A percentile compares a stretch with the other conserved stretches of the same genome.
Conservation (phyloP, 2,888 invertebrate species). For the Catocala sponsa region DNA sequence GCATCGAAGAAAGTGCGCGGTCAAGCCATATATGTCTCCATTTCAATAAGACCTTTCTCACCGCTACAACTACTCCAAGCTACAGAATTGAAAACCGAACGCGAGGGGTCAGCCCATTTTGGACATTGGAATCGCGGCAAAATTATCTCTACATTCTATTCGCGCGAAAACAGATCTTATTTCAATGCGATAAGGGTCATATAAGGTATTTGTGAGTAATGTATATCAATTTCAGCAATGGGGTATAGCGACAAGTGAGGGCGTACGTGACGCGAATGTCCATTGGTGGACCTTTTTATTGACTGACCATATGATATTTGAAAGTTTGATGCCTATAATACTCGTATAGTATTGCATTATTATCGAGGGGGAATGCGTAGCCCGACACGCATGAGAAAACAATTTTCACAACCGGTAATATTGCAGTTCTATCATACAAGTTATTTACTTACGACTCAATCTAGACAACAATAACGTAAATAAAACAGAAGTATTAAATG, state of each 20-base stretch:
- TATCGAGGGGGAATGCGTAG: conserved; percentile 20
- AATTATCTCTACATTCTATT: conserved; percentile 21
- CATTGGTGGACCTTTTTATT: conserved; percentile 78
- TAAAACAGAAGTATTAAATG: too few relatives aligned
- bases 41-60: conserved; percentile 47
- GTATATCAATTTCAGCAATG: conserved; percentile 86
- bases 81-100: conserved; percentile 29
- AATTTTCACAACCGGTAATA: background rate
- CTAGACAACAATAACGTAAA: too few relatives aligned
- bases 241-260: conserved; percentile 77
- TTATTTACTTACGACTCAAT: too few relatives aligned
- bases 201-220: conserved; percentile 58
- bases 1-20: conserved; percentile 71
- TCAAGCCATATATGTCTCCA: conserved; percentile 51
- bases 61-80: conserved; percentile 21
- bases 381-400: background rate
- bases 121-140: conserved; percentile 45
- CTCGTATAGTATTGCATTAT: conserved; percentile 25
- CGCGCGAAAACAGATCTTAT: conserved; percentile 56
- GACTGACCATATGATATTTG: conserved; percentile 74
- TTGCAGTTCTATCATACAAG: too few relatives aligned
- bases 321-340: conserved; percentile 46
- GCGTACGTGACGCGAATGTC: conserved; percentile 81
- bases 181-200: conserved; percentile 44
- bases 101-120: conserved; percentile 59